Evolutionary conservation across 2,113 vertebrate species (phyloP).

Genomic region (Oncorhynchus clarkii): DNA sequence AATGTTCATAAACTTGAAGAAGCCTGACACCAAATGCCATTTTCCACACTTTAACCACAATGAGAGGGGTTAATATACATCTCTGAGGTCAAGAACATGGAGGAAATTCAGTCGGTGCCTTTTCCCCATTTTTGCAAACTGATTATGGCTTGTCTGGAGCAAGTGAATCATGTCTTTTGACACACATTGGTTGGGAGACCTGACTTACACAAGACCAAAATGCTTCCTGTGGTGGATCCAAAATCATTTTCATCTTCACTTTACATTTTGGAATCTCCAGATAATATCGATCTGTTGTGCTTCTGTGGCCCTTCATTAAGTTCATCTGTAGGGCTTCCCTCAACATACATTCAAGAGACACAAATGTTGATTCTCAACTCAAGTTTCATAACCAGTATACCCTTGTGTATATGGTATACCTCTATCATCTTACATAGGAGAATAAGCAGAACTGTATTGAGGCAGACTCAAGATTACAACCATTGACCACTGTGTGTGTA

Average conservation of each 20-base stretch:
- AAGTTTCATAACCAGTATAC: not conserved
- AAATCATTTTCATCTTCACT: not conserved
- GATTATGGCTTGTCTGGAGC: slow-evolving; percentile 19
- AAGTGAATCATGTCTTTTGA: slow-evolving; percentile 22
- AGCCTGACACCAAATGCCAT: too few species aligned
- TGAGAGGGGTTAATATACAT: not conserved
- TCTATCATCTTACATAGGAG: not conserved
- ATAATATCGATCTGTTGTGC: not conserved
- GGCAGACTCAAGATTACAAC: not conserved
- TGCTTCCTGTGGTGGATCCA: not conserved
- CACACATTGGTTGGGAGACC: not conserved
- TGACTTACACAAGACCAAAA: slow-evolving; percentile 17
- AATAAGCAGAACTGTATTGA: not conserved
- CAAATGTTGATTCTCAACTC: not conserved
- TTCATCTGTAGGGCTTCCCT: too few species aligned
- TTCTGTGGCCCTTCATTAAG: not conserved
- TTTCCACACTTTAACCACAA: too few species aligned
- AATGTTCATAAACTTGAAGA: too few species aligned
- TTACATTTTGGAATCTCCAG: not conserved
- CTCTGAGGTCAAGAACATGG: not conserved
- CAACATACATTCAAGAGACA: not conserved
- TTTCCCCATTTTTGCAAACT: slow-evolving; percentile 14
- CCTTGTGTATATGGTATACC: too few species aligned
- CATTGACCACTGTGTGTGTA: not conserved
- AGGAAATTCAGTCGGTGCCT: not conserved